Evolutionary conservation across 2,888 invertebrate species (phyloP), one percentile per base, ranked within the genome.

Genomic region (Cataglyphis albicans): DNA sequence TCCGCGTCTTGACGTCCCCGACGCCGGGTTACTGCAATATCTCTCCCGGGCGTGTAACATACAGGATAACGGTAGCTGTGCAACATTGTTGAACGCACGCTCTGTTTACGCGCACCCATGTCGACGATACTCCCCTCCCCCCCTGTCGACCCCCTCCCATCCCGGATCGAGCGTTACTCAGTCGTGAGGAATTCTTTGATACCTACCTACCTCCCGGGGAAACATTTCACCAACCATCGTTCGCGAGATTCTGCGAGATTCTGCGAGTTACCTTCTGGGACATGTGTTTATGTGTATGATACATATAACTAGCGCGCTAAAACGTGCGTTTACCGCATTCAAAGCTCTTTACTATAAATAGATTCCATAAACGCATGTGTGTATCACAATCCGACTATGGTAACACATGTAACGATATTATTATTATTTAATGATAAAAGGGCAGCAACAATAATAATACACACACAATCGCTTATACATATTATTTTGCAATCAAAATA

Each of bases 151-250:
- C 15, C 55, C n/a, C 15, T 29, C 32, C 55, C 65, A 21, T 15
- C 35, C 21, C 10, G 70, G 41, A 84, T 86, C 85, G 78, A 74
- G 70, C 78, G 68, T 72, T 73, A 84, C 29, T 81, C 41, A 81
- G 74, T 82, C 67, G 48, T 81, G 68, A 68, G 82, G 80, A 81
- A 87, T 87, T 87, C 83, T 85, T 84, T 80, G 88, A 85, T 84
- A 84, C 75, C 68, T 48, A 52, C 10, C 52, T 64, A 52, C 63
- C 41, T 21, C 48, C 6, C 55, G 48, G 57, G 83, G 70, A 88
- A 86, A 84, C 55, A 80, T 85, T 86, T 82, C 57, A 70, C 72
- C 81, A 81, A 25, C 78, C 57, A 61, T 57, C 72, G 75, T 72
- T 29, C 52, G 76, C 81, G 55, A 82, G 82, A 83, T 81, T 81